These are phyloP conservation scores for Eupithecia subfuscata DNA, from an alignment of 2,888 invertebrate genomes.

Conservation along the genomic window DNA sequence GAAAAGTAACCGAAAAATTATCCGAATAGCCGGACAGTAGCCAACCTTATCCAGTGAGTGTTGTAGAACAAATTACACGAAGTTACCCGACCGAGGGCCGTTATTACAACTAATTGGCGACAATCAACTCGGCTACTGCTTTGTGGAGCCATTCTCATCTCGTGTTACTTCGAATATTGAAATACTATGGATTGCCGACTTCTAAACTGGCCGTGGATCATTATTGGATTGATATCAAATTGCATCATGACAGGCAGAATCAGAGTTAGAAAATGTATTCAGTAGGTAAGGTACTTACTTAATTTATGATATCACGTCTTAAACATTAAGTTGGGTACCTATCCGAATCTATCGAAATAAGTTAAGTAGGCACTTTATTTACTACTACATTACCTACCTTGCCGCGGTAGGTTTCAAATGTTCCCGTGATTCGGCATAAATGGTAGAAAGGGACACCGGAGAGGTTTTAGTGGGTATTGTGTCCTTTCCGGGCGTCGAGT, in stretches of 20 bases:
- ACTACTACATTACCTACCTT: too few relatives aligned
- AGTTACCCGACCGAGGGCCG: constrained; percentile 67
- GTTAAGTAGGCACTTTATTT: neutral
- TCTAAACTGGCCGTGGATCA: neutral
- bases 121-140: constrained; percentile 73
- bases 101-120: constrained; percentile 81
- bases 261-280: neutral
- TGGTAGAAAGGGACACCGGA: too few relatives aligned
- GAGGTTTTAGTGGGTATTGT: too few relatives aligned
- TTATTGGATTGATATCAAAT: constrained; percentile 6
- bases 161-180: constrained; percentile 29
- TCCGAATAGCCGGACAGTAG: constrained; percentile 18
- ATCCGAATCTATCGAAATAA: too few relatives aligned
- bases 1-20: neutral
- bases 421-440: too few relatives aligned
- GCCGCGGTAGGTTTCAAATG: too few relatives aligned
- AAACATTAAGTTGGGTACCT: too few relatives aligned
- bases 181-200: constrained; percentile 9
- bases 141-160: constrained; percentile 60
- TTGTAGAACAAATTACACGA: constrained; percentile 73
- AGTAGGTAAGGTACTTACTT: too few relatives aligned
- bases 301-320: too few relatives aligned
- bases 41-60: constrained; percentile 40
- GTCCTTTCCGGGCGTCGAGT: too few relatives aligned
- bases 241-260: neutral